phyloP scores from a whole-genome alignment of 35 echinoderm and acorn worm species.

The Heliocidaris erythrogramma region DNA sequence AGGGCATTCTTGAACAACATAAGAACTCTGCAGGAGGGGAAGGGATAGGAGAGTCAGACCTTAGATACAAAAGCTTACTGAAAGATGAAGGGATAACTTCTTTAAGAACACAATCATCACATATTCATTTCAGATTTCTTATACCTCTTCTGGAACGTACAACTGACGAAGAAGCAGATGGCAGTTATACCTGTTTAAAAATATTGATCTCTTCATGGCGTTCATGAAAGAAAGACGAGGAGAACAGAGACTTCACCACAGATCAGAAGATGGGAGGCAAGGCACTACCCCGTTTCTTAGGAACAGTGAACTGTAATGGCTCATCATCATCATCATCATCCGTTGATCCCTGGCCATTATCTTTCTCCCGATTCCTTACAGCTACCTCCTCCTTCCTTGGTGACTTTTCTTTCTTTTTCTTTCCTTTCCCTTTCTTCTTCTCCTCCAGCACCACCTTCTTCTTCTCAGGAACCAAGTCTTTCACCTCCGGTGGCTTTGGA shows the following conservation, averaged over 20 bases:
- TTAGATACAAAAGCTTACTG: not conserved
- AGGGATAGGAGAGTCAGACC: too few species aligned
- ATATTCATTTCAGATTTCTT: not conserved
- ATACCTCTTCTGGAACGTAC: not conserved
- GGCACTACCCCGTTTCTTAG: conserved; percentile 28
- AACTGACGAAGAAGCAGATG: not conserved
- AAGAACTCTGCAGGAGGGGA: too few species aligned
- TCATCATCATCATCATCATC: not conserved
- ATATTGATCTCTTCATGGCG: too few species aligned
- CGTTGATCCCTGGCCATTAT: not conserved
- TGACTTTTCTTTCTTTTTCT: conserved; percentile 19
- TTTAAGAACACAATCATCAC: not conserved
- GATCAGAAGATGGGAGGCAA: conserved; percentile 63
- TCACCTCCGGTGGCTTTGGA: not conserved
- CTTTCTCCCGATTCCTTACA: not conserved
- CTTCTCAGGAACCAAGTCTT: not conserved
- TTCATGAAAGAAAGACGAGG: too few species aligned
- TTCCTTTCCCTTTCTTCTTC: not conserved
- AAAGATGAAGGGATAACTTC: not conserved
- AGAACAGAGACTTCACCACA: too few species aligned
- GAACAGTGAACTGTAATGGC: not conserved
- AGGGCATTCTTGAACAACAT: too few species aligned
- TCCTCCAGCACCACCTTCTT: not conserved
- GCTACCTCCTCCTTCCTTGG: conserved; percentile 18
- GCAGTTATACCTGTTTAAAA: not conserved